Conservation (phyloP, 2,113 vertebrate species). For the Muntiacus muntjak region DNA sequence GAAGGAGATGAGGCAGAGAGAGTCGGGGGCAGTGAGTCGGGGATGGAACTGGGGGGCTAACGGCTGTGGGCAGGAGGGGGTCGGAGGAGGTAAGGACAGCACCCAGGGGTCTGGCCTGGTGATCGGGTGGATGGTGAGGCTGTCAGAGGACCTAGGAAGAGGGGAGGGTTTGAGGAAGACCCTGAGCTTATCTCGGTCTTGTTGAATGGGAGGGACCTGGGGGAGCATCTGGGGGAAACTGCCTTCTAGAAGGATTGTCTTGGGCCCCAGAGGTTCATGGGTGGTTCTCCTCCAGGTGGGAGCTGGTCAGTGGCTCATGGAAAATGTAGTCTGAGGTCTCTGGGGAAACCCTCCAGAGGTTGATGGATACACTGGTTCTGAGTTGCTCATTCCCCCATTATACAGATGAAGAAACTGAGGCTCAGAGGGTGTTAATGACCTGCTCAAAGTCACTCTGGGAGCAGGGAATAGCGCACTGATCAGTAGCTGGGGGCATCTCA, state of each 20-base stretch:
- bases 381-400: no score
- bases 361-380: neutral
- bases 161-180: neutral
- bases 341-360: neutral
- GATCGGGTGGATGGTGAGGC: neutral
- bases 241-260: neutral
- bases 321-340: neutral
- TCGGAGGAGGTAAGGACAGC: neutral
- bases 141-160: neutral
- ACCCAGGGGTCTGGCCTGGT: neutral
- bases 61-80: rapidly evolving
- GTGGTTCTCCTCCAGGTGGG: neutral
- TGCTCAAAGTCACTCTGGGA: neutral
- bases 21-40: neutral
- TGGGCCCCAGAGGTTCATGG: neutral
- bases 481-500: neutral
- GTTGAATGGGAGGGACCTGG: neutral
- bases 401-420: neutral
- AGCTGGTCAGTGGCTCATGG: neutral
- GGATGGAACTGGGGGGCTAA: no score
- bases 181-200: neutral
- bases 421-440: neutral
- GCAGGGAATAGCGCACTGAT: neutral
- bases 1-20: neutral
- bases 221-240: neutral